A percentile compares a stretch with the other conserved stretches of the same genome.
phyloP scores from a whole-genome alignment of 53 echinoderm and acorn worm genomes.

The Echinometra lucunter region DNA sequence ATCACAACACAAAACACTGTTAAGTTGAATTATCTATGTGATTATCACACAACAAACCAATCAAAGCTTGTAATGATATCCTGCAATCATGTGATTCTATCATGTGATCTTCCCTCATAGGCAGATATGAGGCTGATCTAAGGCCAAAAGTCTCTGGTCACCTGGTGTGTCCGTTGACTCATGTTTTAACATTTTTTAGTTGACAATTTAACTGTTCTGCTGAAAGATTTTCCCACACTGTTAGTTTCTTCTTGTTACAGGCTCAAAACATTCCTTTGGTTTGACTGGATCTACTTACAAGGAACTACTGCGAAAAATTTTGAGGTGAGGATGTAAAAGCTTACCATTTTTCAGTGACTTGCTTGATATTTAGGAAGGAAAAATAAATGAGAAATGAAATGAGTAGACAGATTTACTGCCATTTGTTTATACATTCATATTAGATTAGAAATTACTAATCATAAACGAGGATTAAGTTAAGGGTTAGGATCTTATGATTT shows the following conservation, averaged over 20 bases:
- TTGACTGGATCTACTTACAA: slow-evolving; percentile 68
- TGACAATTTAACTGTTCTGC: neutral
- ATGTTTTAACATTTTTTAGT: neutral
- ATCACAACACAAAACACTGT: too few relatives aligned
- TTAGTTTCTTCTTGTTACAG: neutral
- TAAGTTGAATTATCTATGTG: too few relatives aligned
- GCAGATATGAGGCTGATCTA: neutral
- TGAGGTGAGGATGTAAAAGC: slow-evolving; percentile 15
- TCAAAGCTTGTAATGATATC: too few relatives aligned
- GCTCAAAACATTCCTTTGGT: slow-evolving; percentile 68
- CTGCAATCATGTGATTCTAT: too few relatives aligned
- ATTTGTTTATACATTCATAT: neutral
- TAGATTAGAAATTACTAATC: neutral
- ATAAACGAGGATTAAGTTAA: too few relatives aligned
- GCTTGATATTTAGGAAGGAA: neutral
- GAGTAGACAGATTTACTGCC: neutral
- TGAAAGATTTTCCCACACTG: neutral
- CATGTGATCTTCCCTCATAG: too few relatives aligned
- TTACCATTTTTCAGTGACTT: neutral
- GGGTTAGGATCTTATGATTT: too few relatives aligned
- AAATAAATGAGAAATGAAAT: neutral
- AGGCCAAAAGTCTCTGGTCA: neutral
- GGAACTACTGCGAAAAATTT: slow-evolving; percentile 60
- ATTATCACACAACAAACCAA: too few relatives aligned
- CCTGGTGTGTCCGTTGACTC: neutral